Evolutionary conservation across 1,140 invertebrate species (phyloP).

Genomic region (Tetragnatha versicolor): DNA sequence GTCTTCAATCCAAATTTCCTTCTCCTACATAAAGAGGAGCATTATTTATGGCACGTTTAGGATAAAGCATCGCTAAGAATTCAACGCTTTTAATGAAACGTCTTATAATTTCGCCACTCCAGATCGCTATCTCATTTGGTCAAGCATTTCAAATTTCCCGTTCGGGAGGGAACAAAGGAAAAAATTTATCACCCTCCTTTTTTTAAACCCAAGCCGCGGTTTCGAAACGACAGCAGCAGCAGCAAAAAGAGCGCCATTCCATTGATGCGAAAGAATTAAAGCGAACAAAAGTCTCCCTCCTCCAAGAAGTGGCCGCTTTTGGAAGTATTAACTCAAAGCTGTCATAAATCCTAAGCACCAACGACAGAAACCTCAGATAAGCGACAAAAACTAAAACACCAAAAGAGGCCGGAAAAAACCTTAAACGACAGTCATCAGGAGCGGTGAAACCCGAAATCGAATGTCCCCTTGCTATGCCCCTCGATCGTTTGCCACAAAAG

Average conservation of each 20-base stretch:
- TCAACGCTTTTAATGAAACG: too few species aligned
- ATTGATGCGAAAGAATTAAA: constrained; percentile 42
- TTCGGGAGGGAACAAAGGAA: too few species aligned
- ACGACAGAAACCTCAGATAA: constrained; percentile 54
- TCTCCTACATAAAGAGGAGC: too few species aligned
- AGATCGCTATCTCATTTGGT: too few species aligned
- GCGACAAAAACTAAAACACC: constrained; percentile 44
- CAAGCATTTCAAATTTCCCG: too few species aligned
- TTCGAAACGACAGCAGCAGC: not conserved
- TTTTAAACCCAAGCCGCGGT: not conserved
- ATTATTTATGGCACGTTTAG: too few species aligned
- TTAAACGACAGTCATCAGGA: constrained; percentile 54
- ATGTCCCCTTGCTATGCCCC: constrained; percentile 43
- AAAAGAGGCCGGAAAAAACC: constrained; percentile 32
- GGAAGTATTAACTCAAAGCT: constrained; percentile 55
- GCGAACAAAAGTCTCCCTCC: constrained; percentile 30
- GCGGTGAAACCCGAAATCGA: constrained; percentile 41
- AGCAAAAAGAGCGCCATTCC: constrained; percentile 3
- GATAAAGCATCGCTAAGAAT: too few species aligned
- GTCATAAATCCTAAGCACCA: constrained; percentile 49
- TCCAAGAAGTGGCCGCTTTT: constrained; percentile 28
- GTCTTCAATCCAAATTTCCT: too few species aligned
- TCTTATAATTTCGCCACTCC: too few species aligned
- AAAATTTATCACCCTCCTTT: too few species aligned
- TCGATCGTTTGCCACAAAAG: constrained; percentile 42